phyloP scores from a whole-genome alignment of 2,797 vertebrate species.

The Malurus leucopterus region DNA sequence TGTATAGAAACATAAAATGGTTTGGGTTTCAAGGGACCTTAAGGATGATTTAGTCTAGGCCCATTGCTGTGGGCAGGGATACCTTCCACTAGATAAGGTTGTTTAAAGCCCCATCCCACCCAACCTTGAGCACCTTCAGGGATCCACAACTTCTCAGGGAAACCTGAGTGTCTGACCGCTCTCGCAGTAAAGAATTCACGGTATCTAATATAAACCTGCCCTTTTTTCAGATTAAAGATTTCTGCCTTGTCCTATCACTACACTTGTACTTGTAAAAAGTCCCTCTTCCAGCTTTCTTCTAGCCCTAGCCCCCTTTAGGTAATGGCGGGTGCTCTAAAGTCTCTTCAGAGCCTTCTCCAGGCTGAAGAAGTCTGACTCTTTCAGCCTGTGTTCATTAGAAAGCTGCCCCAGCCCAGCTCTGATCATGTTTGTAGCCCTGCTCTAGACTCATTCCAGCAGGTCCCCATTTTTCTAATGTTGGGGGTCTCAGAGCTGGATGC shows the following conservation, averaged over 20 bases:
- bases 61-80: not conserved
- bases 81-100: not conserved
- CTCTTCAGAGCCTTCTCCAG: not conserved
- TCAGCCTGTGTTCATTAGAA: not conserved
- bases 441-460: not conserved
- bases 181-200: not conserved
- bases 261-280: not conserved
- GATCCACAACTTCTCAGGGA: not conserved
- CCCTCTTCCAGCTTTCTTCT: not conserved
- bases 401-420: not conserved
- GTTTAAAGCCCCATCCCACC: not conserved
- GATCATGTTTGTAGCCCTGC: accelerated
- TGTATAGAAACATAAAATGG: not conserved
- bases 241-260: not conserved
- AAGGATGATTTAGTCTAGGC: not conserved
- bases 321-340: not conserved
- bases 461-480: not conserved
- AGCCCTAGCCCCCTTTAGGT: not conserved
- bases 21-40: not conserved
- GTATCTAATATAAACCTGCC: not conserved
- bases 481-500: not conserved
- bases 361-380: not conserved
- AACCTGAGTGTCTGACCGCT: not conserved
- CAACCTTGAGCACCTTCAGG: not conserved
- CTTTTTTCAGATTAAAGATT: not conserved